Evolutionary conservation across 2,888 invertebrate genomes (phyloP).

Genomic region (Matsumyia berberina): DNA sequence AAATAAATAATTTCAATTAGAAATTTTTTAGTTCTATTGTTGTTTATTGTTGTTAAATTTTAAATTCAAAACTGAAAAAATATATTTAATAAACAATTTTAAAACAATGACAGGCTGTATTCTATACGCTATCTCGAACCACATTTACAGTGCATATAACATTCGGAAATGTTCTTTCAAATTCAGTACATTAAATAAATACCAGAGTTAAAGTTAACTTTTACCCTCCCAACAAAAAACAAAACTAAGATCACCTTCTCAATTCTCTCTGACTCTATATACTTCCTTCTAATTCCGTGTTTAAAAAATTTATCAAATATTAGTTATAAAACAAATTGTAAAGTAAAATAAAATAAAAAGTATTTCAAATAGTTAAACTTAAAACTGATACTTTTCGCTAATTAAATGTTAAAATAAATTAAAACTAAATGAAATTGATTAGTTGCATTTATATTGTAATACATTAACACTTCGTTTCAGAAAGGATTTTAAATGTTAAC

Average conservation of each 20-base stretch:
- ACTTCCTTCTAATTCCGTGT: slow-evolving; percentile 31
- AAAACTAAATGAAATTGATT: slow-evolving; percentile 15
- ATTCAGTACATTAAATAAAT: not conserved
- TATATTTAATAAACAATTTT: slow-evolving; percentile 16
- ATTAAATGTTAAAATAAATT: slow-evolving; percentile 60
- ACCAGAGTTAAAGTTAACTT: slow-evolving; percentile 20
- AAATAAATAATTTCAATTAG: slow-evolving; percentile 58
- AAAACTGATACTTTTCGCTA: slow-evolving; percentile 50
- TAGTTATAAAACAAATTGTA: slow-evolving; percentile 13
- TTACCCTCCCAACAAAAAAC: slow-evolving; percentile 3
- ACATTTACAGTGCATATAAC: not conserved
- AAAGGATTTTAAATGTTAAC: slow-evolving; percentile 54
- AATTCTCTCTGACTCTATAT: slow-evolving; percentile 17
- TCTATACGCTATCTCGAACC: slow-evolving; percentile 32
- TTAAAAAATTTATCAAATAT: slow-evolving; percentile 38
- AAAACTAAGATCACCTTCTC: not conserved
- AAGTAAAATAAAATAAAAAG: slow-evolving; percentile 18
- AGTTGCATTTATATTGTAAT: slow-evolving; percentile 61
- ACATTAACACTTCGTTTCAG: slow-evolving; percentile 56
- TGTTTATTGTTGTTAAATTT: slow-evolving; percentile 64
- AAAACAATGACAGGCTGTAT: slow-evolving; percentile 39
- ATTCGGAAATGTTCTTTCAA: no score
- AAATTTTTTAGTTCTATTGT: slow-evolving; percentile 44
- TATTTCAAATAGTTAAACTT: slow-evolving; percentile 24
- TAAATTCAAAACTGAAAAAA: slow-evolving; percentile 40